These are phyloP conservation scores for Liparis tanakae DNA, from an alignment of 2,797 vertebrate genomes.

Conservation along the genomic window DNA sequence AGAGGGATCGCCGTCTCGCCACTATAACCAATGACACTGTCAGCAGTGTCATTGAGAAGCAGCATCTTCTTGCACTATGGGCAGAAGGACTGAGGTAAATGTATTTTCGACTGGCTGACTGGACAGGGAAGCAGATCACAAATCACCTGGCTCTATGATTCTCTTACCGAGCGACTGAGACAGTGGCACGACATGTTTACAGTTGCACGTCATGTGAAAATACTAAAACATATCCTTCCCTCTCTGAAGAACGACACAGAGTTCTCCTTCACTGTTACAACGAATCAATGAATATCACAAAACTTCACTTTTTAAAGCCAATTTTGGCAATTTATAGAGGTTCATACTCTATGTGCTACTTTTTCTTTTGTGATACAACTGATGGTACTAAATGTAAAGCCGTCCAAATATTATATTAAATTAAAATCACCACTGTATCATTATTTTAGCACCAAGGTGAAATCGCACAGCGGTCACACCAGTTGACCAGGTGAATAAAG, in stretches of 20 bases:
- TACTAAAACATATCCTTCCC: conserved; percentile 76
- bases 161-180: conserved; percentile 52
- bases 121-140: conserved; percentile 77
- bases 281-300: background rate
- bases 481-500: conserved; percentile 49
- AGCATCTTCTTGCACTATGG: conserved; percentile 74
- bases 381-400: conserved; percentile 17
- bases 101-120: conserved; percentile 70
- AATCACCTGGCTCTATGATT: conserved; percentile 75
- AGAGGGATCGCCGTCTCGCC: conserved; percentile 74
- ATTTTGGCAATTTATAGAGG: background rate
- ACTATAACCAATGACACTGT: conserved; percentile 79
- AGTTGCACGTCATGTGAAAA: conserved; percentile 74
- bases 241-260: conserved; percentile 60
- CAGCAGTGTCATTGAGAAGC: conserved; percentile 74
- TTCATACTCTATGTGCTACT: background rate
- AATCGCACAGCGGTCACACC: conserved; percentile 9
- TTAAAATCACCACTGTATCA: conserved; percentile 23
- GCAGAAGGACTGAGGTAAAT: conserved; percentile 67
- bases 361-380: background rate
- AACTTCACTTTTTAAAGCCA: conserved; percentile 7
- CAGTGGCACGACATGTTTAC: conserved; percentile 77
- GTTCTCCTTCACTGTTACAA: conserved; percentile 63
- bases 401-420: conserved; percentile 44
- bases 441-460: conserved; percentile 35